Conservation (phyloP, 2,888 invertebrate genomes). For the Brachylomia viminalis region DNA sequence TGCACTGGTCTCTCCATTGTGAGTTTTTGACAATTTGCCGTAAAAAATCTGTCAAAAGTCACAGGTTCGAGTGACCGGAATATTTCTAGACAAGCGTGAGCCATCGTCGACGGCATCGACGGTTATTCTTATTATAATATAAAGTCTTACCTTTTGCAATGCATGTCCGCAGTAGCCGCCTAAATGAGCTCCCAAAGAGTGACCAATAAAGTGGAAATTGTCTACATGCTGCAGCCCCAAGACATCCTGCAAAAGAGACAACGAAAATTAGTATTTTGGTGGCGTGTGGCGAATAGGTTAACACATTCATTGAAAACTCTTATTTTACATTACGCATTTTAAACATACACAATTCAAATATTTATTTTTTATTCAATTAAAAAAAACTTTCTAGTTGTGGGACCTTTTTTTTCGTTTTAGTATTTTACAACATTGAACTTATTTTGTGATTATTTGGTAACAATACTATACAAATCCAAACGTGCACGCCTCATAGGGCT, state of each 20-base stretch:
- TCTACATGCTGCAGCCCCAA: slow-evolving; percentile 90
- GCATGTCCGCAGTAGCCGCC: slow-evolving; percentile 96
- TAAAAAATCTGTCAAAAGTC: background rate
- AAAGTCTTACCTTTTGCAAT: slow-evolving; percentile 90
- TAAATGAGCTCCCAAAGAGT: slow-evolving; percentile 96
- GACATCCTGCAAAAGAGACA: slow-evolving; percentile 83
- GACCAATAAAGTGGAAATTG: slow-evolving; percentile 95
- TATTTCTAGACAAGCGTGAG: background rate
- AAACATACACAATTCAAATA: too few species aligned
- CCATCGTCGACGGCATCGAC: background rate
- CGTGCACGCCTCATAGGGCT: too few species aligned
- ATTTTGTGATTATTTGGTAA: too few species aligned
- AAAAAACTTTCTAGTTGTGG: too few species aligned
- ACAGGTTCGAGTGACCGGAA: background rate
- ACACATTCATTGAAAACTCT: too few species aligned
- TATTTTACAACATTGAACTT: too few species aligned
- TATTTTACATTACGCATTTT: too few species aligned
- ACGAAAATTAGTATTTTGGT: background rate
- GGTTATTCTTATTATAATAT: too few species aligned
- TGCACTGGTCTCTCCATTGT: background rate
- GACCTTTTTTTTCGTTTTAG: too few species aligned
- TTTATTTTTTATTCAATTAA: too few species aligned
- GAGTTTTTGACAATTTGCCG: background rate
- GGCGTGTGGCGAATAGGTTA: too few species aligned
- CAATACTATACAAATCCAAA: too few species aligned